Base-by-base conservation (phyloP, 2,888 invertebrate species). In the Therioaphis trifolii region DNA sequence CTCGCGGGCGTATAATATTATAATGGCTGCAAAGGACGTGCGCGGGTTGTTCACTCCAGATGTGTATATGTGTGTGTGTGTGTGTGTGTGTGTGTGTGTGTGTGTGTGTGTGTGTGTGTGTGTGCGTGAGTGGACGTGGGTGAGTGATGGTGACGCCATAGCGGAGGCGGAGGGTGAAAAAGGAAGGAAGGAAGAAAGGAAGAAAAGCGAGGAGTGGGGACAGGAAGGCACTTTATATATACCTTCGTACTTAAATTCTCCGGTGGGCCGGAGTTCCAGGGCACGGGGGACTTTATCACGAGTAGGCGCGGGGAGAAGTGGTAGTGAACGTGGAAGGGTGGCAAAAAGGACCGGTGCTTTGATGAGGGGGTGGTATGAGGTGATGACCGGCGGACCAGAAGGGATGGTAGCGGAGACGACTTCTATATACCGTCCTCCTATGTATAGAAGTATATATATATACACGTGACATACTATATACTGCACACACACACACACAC, bases 1-100 rank as follows among this genome's bases (percentile, higher is more conserved):
- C n/a, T n/a, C 24, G 21, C 21, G 21, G 43, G 66, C n/a, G 72
- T 46, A 58, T 69, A 71, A 71, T 69, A 68, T 66, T 55, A 40
- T 69, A 79, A 68, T 49, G 66, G 63, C 15, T 21, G 66, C 12
- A 43, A 75, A 58, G 27, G 27, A 46, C 27, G 1, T 2, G 1
- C 2, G 58, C n/a, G 24, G 1, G 24, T 58, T 9, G 2, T 21
- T 35, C 35, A 7, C 35, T 55, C 1, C 5, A 21, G 15, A 18
- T 1, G 52, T n/a, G n/a, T n/a, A n/a, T n/a, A n/a, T 5, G 35
- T 27, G 66, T 12, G 66, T 12, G 43, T 18, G 43, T 0, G 43
- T 4, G 46, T 12, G 46, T 3, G 35, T 3, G 46, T 12, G 21
- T 7, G 21, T 18, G 40, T 5, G 35, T 27, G 66, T 12, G 66